Base-by-base conservation (phyloP, 1,140 invertebrate genomes). In the Listronotus bonariensis region DNA sequence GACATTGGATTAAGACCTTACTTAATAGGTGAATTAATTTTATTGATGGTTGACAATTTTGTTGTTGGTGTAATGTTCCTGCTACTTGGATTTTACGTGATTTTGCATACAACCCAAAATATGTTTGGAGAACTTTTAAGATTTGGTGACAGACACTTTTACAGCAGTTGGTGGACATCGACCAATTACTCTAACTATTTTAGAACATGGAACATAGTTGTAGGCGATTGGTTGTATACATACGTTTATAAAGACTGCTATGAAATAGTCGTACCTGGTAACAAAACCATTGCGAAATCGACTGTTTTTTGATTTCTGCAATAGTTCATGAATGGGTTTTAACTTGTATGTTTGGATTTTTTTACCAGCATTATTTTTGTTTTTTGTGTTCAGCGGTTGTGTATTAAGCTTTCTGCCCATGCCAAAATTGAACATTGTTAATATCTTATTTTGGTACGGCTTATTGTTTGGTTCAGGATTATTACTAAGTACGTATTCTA, bases 161-260 rank as follows among this genome's bases (percentile, higher is more conserved):
- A 95, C 73, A 87, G 87, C 88, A 94, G 97, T 72, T 98, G 96
- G 96, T 98, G 96, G 96, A 96, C 92, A 48, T 88, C 88, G 6
- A 88, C 87, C 2, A 87, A 87, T 1, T 97, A 90, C 76, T 85
- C 86, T 0, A 83, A 81, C 6, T 98, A 90, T 76, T 98, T 95
- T 76, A 85, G 94, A 12, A 92, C 89, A 7, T 98, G 96, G 96
- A 98, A 98, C 77, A 84, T 92, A 11, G 88, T 97, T 0, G 94
- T 98, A 0, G 90, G 97, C 75, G 93, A 96, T 67, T 98, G 95
- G 95, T 81, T 98, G 0, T 93, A 96, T 70, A 88, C 88, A 1
- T 96, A 97, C 78, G 84, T 98, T 14, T 97, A 96, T 78, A 89
- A 87, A 72, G 95, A 96, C 71, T 74, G 92, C n/a, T 88, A 87